Evolutionary conservation across 1,140 invertebrate genomes (phyloP).

Genomic region (Apocrypta bakeri): DNA sequence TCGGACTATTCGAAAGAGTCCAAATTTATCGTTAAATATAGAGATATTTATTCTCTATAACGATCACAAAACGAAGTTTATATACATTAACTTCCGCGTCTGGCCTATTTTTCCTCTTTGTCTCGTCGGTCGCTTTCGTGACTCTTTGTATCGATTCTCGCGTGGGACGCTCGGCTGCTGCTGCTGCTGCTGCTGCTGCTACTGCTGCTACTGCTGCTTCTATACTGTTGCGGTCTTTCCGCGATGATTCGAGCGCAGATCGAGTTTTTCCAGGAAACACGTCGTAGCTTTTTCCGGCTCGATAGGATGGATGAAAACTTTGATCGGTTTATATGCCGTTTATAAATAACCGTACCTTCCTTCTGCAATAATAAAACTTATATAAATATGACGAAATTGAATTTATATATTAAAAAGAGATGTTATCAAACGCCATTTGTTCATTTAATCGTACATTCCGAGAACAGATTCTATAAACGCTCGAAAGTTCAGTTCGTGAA

Average conservation of each 20-base stretch:
- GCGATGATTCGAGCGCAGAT: not conserved
- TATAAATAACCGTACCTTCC: too few relatives aligned
- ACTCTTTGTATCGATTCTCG: conserved; percentile 36
- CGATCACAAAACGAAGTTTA: not conserved
- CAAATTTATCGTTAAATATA: not conserved
- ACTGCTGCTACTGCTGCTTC: too few relatives aligned
- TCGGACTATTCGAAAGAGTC: too few relatives aligned
- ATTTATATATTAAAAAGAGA: too few relatives aligned
- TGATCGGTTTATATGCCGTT: too few relatives aligned
- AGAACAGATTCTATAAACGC: too few relatives aligned
- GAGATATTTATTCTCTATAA: not conserved
- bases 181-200: too few relatives aligned
- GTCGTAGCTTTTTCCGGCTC: not conserved
- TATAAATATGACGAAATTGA: too few relatives aligned
- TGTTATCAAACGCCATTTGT: too few relatives aligned
- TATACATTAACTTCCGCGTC: not conserved
- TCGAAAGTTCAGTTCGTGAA: not conserved
- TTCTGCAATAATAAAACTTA: too few relatives aligned
- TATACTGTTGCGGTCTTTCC: not conserved
- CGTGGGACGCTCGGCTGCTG: conserved; percentile 17
- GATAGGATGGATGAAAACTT: too few relatives aligned
- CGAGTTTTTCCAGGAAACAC: not conserved
- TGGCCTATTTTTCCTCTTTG: conserved; percentile 5
- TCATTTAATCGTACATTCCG: too few relatives aligned
- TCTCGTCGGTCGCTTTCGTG: not conserved